These are phyloP conservation scores for Sisor rabdophorus DNA, from an alignment of 2,113 vertebrate genomes.

Conservation along the genomic window DNA sequence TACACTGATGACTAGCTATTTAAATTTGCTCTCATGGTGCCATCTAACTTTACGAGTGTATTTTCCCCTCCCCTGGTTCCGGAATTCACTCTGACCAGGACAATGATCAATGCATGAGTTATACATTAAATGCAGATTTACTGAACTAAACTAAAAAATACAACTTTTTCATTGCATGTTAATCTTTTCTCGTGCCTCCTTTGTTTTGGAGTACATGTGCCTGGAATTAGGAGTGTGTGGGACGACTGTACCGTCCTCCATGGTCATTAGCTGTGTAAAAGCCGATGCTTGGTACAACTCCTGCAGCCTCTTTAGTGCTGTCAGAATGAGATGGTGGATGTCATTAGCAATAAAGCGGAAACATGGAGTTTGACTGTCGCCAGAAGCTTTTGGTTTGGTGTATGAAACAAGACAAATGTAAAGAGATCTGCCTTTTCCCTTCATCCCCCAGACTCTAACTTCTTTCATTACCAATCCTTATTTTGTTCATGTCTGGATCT, in stretches of 20 bases:
- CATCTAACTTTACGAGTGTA: not conserved
- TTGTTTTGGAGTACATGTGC: not conserved
- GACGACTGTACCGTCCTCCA: not conserved
- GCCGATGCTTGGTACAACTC: not conserved
- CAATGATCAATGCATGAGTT: not conserved
- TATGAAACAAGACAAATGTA: conserved; percentile 61
- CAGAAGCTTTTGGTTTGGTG: conserved; percentile 58
- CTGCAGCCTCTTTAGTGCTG: conserved; percentile 43
- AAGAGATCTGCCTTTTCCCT: conserved; percentile 47
- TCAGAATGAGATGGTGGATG: conserved; percentile 51
- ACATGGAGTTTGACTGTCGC: conserved; percentile 51
- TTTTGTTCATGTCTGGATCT: conserved; percentile 69
- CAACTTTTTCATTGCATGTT: not conserved
- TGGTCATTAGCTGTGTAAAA: conserved; percentile 13
- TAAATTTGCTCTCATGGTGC: not conserved
- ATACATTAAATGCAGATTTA: not conserved
- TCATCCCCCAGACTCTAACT: conserved; percentile 48
- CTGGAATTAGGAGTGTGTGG: conserved; percentile 46
- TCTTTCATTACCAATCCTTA: conserved; percentile 67
- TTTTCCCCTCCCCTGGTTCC: not conserved
- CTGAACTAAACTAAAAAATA: not conserved
- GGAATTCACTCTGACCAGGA: not conserved
- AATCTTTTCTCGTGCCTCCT: not conserved
- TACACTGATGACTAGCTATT: not conserved
- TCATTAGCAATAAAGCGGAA: conserved; percentile 54